Evolutionary conservation across 92 coral and sea anemone species (phyloP).

Genomic region (Porites divaricata): DNA sequence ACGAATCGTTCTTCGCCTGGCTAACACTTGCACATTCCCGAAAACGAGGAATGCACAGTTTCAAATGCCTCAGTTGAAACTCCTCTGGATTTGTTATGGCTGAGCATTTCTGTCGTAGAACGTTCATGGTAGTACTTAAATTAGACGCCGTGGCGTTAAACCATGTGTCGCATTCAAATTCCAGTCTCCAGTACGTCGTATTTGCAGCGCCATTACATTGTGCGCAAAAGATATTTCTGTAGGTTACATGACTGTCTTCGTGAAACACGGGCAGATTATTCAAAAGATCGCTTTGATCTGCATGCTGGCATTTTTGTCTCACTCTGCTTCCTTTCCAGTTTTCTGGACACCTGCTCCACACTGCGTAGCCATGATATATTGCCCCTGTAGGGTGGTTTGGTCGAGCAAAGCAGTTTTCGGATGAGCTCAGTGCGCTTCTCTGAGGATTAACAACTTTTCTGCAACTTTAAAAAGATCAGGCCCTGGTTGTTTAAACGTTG

Average conservation of each 20-base stretch:
- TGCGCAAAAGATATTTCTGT: slow-evolving; percentile 67
- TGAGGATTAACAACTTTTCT: background rate
- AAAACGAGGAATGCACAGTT: slow-evolving; percentile 59
- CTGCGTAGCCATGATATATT: slow-evolving; percentile 4
- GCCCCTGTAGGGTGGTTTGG: background rate
- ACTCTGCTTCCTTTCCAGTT: slow-evolving; percentile 11
- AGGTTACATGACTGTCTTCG: slow-evolving; percentile 35
- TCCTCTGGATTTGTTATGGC: slow-evolving; percentile 5
- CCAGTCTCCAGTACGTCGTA: slow-evolving; percentile 43
- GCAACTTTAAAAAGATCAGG: background rate
- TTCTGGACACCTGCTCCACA: slow-evolving; percentile 13
- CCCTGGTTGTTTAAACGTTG: too few species aligned
- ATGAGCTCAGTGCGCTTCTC: background rate
- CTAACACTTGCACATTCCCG: background rate
- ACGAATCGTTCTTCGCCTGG: background rate
- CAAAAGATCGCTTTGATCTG: slow-evolving; percentile 26
- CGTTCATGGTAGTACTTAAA: background rate
- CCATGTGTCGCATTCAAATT: slow-evolving; percentile 4
- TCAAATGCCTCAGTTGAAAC: slow-evolving; percentile 8
- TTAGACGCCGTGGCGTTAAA: slow-evolving; percentile 2
- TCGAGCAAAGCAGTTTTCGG: slow-evolving; percentile 12
- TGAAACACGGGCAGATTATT: slow-evolving; percentile 56
- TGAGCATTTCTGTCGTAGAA: slow-evolving; percentile 19
- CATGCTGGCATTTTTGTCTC: slow-evolving; percentile 15
- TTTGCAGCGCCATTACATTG: slow-evolving; percentile 42